These are phyloP conservation scores for Gandaritis pyraliata DNA, from an alignment of 2,888 invertebrate species.

Conservation along the genomic window DNA sequence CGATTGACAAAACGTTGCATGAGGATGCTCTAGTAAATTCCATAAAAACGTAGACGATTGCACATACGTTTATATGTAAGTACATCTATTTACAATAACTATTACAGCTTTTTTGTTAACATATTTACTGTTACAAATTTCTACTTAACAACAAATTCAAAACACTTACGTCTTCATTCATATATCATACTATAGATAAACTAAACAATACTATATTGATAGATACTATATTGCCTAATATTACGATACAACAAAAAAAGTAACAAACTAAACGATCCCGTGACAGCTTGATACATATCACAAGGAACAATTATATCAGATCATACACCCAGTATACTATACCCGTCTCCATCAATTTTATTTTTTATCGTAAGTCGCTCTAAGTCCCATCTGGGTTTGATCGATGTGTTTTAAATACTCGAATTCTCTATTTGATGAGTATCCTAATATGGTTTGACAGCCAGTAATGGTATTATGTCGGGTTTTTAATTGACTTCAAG, in stretches of 20 bases:
- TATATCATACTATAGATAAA: constrained; percentile 5
- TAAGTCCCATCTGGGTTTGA: constrained; percentile 74
- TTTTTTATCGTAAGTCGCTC: constrained; percentile 71
- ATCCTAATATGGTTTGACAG: constrained; percentile 43
- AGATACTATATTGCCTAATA: constrained; percentile 3
- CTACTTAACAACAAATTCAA: background rate
- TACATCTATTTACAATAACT: too few species aligned
- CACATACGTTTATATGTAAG: background rate
- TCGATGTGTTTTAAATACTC: constrained; percentile 74
- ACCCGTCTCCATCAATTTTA: constrained; percentile 81
- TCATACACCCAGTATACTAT: constrained; percentile 32
- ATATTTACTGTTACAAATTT: too few species aligned
- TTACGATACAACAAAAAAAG: constrained; percentile 11
- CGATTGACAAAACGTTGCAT: constrained; percentile 5
- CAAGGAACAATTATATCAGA: constrained; percentile 37
- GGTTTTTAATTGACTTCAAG: constrained; percentile 45
- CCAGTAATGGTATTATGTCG: constrained; percentile 45
- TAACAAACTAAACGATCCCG: constrained; percentile 17
- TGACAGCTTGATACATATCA: constrained; percentile 36
- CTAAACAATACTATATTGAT: too few species aligned
- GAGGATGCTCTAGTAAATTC: background rate
- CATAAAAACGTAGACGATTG: background rate
- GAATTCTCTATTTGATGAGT: constrained; percentile 46
- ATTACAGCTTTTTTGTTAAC: too few species aligned
- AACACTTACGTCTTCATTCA: background rate